Evolutionary conservation across 2,888 invertebrate species (phyloP).

Genomic region (Oeneis ivallda): DNA sequence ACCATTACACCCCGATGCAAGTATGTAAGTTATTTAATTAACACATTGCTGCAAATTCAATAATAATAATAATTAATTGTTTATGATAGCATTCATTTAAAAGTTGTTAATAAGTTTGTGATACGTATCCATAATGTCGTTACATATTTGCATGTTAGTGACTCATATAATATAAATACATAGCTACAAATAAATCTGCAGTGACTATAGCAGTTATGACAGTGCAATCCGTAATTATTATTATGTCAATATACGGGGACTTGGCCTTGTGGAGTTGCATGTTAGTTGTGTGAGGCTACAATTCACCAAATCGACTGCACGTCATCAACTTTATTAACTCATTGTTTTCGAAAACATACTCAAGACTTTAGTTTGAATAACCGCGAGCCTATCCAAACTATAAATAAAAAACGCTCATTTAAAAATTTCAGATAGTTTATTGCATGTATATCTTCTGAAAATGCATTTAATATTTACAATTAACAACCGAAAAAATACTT

Average conservation of each 20-base stretch:
- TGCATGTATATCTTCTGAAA: slow-evolving; percentile 77
- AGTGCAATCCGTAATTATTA: slow-evolving; percentile 76
- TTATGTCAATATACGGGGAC: slow-evolving; percentile 77
- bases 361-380: slow-evolving; percentile 36
- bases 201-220: slow-evolving; percentile 79
- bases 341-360: slow-evolving; percentile 44
- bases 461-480: slow-evolving; percentile 79
- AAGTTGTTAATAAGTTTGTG: slow-evolving; percentile 72
- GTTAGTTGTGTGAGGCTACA: slow-evolving; percentile 81
- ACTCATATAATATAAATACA: slow-evolving; percentile 81
- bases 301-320: slow-evolving; percentile 70
- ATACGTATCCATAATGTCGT: slow-evolving; percentile 69
- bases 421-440: slow-evolving; percentile 79
- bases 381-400: slow-evolving; percentile 59
- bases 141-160: slow-evolving; percentile 83
- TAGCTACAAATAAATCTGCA: slow-evolving; percentile 79
- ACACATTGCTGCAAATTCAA: slow-evolving; percentile 65
- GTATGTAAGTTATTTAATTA: slow-evolving; percentile 78
- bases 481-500: slow-evolving; percentile 75
- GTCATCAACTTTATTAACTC: slow-evolving; percentile 79
- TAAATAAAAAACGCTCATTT: slow-evolving; percentile 66
- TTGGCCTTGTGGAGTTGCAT: slow-evolving; percentile 82
- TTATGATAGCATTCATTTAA: slow-evolving; percentile 72
- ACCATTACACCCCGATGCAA: slow-evolving; percentile 82
- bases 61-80: slow-evolving; percentile 59